Evolutionary conservation across 2,888 invertebrate genomes (phyloP).

Genomic region (Biston betularia): DNA sequence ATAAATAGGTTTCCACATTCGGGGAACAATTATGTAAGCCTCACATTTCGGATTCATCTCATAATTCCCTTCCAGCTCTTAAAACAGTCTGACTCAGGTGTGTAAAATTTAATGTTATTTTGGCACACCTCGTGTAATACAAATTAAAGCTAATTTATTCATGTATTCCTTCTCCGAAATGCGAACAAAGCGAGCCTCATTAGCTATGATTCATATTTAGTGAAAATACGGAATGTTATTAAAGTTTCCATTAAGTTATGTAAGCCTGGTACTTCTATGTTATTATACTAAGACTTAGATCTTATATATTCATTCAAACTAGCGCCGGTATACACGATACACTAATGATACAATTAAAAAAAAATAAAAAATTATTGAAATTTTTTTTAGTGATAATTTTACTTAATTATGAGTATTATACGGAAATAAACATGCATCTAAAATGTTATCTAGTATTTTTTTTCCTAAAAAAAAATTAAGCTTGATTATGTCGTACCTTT

Average conservation of each 20-base stretch:
- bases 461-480: too few species aligned
- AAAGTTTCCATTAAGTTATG: not conserved
- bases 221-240: constrained; percentile 4
- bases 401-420: too few species aligned
- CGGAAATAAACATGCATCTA: too few species aligned
- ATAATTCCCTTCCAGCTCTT: constrained; percentile 4
- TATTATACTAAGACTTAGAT: not conserved
- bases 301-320: not conserved
- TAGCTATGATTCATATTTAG: constrained; percentile 13
- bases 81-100: constrained; percentile 8
- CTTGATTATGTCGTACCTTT: too few species aligned
- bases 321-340: too few species aligned
- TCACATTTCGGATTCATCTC: not conserved
- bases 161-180: constrained; percentile 23
- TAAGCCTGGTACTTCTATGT: not conserved
- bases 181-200: constrained; percentile 9
- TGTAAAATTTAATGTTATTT: constrained; percentile 4
- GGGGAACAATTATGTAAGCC: not conserved
- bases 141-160: constrained; percentile 26
- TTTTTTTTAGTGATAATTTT: too few species aligned
- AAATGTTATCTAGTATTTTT: too few species aligned
- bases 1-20: not conserved
- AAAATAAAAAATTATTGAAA: too few species aligned
- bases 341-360: too few species aligned
- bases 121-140: constrained; percentile 18